Evolutionary conservation across 1,140 invertebrate species (phyloP), one percentile per base, ranked within the genome.

Genomic region (Pogonomyrmex californicus): DNA sequence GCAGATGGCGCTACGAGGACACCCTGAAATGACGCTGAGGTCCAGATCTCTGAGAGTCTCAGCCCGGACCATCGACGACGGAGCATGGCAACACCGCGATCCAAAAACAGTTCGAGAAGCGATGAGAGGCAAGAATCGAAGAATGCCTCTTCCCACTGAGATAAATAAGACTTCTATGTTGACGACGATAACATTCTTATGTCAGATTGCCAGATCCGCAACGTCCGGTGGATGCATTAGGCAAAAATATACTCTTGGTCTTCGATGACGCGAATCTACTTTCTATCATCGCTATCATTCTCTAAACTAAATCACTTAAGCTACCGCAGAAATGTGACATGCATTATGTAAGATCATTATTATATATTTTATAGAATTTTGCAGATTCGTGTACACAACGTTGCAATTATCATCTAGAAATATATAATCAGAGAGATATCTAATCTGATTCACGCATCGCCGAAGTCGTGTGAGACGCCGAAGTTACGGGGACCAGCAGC

Each of bases 1-100:
- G 96, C 95, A 97, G 97, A 97, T 97, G 97, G 96, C 97, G 97
- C 96, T 94, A 94, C 87, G 92, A 91, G 70, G 92, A 91, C 88
- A 95, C 90, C 89, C 92, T 92, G 92, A 92, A 95, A 92, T 93
- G 86, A 83, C 73, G 87, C 62, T 73, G 56, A 76, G 85, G 65
- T 78, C 66, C 73, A 90, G 63, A 76, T 47, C 47, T 75, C 36
- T 70, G 82, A 68, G 81, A 89, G 86, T 82, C 73, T 85, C 85
- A 85, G 87, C 79, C 86, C 65, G 83, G 79, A 66, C 33, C 56
- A 3, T 77, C 73, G 49, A 17, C 62, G 85, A 38, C 60, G 66
- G 86, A 77, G 85, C 79, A 91, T 86, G 93, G 94, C 93, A 93
- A 92, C 92, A 76, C 76, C 90, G 91, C 90, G 92, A 89, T 95